phyloP scores from a whole-genome alignment of 1,140 invertebrate genomes.

The Trichonephila clavata region DNA sequence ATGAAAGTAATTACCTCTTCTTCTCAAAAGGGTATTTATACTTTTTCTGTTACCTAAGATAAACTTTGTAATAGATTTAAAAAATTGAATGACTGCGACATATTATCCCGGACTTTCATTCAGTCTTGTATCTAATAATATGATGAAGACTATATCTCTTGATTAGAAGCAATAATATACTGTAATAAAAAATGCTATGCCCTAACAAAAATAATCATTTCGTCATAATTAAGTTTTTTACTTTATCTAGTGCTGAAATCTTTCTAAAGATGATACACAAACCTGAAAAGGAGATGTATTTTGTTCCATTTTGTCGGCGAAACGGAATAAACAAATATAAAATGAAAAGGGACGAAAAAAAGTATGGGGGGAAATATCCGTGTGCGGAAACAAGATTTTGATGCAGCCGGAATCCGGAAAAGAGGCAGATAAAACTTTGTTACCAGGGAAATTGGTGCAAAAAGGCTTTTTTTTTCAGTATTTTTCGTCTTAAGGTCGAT shows the following conservation, averaged over 20 bases:
- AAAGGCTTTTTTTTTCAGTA: neutral
- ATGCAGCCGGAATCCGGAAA: conserved; percentile 52
- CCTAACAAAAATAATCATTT: neutral
- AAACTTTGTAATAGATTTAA: too few relatives aligned
- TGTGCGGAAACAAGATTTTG: conserved; percentile 61
- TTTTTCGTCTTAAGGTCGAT: neutral
- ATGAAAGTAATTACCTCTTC: too few relatives aligned
- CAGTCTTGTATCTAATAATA: neutral
- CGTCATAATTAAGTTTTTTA: neutral
- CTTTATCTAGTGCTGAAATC: neutral
- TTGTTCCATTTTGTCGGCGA: neutral
- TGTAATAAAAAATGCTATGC: neutral
- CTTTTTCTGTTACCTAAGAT: too few relatives aligned
- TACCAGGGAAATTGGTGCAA: conserved; percentile 13
- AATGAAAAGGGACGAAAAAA: neutral
- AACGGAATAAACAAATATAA: conserved; percentile 34
- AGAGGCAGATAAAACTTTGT: conserved; percentile 55
- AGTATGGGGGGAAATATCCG: neutral
- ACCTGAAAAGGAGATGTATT: neutral
- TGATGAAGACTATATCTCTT: neutral
- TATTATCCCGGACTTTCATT: neutral
- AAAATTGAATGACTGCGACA: too few relatives aligned
- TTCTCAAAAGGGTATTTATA: too few relatives aligned
- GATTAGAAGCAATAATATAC: neutral
- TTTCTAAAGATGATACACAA: neutral